Conservation (phyloP, 2,888 invertebrate genomes). For the Drosophila merina region DNA sequence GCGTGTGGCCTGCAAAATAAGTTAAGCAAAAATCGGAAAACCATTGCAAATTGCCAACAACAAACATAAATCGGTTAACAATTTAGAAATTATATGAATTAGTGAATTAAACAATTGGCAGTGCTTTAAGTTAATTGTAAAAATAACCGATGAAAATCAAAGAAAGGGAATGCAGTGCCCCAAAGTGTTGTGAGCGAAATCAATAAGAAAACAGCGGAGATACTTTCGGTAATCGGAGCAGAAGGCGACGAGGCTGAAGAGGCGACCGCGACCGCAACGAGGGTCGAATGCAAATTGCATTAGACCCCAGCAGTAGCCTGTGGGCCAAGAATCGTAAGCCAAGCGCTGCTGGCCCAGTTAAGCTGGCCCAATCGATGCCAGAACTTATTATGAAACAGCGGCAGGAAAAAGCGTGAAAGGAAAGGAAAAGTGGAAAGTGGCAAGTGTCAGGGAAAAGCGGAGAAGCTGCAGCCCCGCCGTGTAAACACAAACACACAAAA, state of each 20-base stretch:
- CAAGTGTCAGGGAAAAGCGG: conserved; percentile 28
- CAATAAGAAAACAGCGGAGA: conserved; percentile 25
- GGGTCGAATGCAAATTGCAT: conserved; percentile 40
- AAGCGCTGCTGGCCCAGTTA: conserved; percentile 50
- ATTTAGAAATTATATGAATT: conserved; percentile 11
- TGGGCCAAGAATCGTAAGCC: not conserved
- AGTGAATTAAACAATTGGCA: conserved; percentile 13
- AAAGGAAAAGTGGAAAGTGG: conserved; percentile 25
- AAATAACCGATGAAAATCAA: conserved; percentile 7
- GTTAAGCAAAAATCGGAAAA: conserved; percentile 29
- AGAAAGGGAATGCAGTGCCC: not conserved
- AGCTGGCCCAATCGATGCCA: conserved; percentile 62
- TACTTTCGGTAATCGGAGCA: not conserved
- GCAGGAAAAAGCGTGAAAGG: conserved; percentile 31
- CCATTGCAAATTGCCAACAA: conserved; percentile 12
- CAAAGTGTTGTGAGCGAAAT: conserved; percentile 34
- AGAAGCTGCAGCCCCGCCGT: conserved; percentile 31
- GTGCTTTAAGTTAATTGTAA: not conserved
- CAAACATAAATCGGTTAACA: conserved; percentile 5
- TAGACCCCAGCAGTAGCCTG: conserved; percentile 11
- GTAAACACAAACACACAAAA: conserved; percentile 40
- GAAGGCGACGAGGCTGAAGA: conserved; percentile 4
- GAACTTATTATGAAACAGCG: conserved; percentile 70
- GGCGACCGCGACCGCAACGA: conserved; percentile 22
- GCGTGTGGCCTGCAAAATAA: conserved; percentile 67